Base-by-base conservation (phyloP, 1,140 invertebrate genomes). In the Apis florea region DNA sequence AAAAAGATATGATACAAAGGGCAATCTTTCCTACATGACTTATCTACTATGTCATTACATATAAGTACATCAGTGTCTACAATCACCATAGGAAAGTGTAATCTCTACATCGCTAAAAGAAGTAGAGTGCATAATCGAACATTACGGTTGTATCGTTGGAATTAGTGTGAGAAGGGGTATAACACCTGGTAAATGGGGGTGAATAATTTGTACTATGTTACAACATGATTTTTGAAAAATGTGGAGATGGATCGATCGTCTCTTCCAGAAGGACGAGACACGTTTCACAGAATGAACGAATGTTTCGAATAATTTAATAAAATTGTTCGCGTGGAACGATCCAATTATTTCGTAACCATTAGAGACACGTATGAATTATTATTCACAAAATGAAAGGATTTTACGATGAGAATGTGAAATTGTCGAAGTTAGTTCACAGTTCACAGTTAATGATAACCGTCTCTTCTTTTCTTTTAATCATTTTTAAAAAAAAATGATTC, bases 31-130 rank as follows among this genome's bases (percentile, higher is more conserved):
- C 74, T 82, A 82, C 80, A 64, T 82, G 74, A 69, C 74, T 82
- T 82, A 82, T 77, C 74, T 76, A 76, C 73, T 76, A 82, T 64
- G 51, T 59, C 66, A 58, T 82, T 82, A 76, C 73, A 82, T 82
- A 77, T 82, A 82, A 69, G 73, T 82, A 82, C 54, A 69, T 82
- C 74, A 67, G 72, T 81, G 72, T 81, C 79, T 81, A 81, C 79
- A 81, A 81, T 81, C 79, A 81, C 63, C 79, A 68, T 68, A 75
- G 58, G 61, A 75, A 81, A 75, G 71, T 81, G 63, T 76, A 67
- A 26, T 70, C 64, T 77, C 64, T 82, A 68, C 70, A 77, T 63
- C 66, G 66, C 74, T 76, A 82, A 68, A 51, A 56, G 54, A 77
- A n/a, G 31, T 77, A 77, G 47, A 67, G 80, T 82, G 80, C 80